Evolutionary conservation across 2,888 invertebrate genomes (phyloP), one percentile per base, ranked within the genome.

Genomic region (Torymus tubicola): DNA sequence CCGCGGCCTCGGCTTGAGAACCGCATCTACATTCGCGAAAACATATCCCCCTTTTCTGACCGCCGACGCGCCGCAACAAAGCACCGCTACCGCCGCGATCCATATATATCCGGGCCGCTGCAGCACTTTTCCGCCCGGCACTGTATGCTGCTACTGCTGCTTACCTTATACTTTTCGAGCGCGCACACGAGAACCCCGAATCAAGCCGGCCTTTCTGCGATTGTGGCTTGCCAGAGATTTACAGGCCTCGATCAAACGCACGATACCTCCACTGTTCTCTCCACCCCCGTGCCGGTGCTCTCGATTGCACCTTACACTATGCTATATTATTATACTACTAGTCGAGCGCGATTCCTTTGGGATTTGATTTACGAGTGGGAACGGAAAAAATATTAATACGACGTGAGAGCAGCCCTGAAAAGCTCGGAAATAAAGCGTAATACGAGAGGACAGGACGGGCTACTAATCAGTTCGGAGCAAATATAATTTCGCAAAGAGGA

Each of bases 41-140:
- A 88, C 87, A 53, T 21, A 60, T 16, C 42, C 86, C 85, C 85
- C 85, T 84, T 85, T 85, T 86, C 86, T 87, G 86, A 87, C 88
- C 89, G 85, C 87, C 85, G 87, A 85, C 85, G 84, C 72, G 86
- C 89, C 89, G 86, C 89, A 90, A 90, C 89, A 90, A 90, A 90
- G 89, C 75, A 24, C 63, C 68, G 67, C 63, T 16, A 12, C 42
- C 68, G 42, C 63, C 16, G 24, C 12, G 14, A 63, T 69, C 64
- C 53, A 63, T 63, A 63, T 24, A 60, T 53, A 52, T 18, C 21
- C 61, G 67, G 42, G 8, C 42, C 42, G 42, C 42, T 42, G 42
- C 67, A 18, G 60, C 55, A 65, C 31, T 74, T 67, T 67, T 74
- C 42, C 60, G 60, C n/a, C 18, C 12, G 11, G n/a, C 13, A 42